Percentiles rank a stretch among this genome's conserved stretches.
Evolutionary conservation across 2,888 invertebrate genomes (phyloP).

Genomic region (Luffia ferchaultella): DNA sequence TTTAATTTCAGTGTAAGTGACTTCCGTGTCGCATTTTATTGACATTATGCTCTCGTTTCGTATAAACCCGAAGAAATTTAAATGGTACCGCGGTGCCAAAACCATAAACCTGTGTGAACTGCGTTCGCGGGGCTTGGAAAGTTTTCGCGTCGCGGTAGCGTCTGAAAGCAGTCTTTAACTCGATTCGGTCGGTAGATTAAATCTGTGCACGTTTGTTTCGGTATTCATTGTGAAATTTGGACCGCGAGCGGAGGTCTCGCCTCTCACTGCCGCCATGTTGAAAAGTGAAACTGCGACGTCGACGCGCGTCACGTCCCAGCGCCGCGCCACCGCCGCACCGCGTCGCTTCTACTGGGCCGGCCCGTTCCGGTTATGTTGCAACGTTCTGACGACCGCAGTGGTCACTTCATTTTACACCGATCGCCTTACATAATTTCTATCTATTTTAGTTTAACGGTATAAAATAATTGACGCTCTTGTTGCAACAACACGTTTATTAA

Average conservation of each 20-base stretch:
- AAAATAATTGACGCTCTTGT: too few species aligned
- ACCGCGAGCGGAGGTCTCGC: constrained; percentile 48
- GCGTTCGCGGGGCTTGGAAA: constrained; percentile 13
- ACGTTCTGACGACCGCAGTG: constrained; percentile 15
- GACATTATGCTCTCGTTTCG: too few species aligned
- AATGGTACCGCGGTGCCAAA: too few species aligned
- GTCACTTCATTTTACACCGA: not conserved
- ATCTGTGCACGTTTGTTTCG: constrained; percentile 34
- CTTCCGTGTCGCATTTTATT: too few species aligned
- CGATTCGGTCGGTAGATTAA: constrained; percentile 29
- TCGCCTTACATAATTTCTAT: too few species aligned
- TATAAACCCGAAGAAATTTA: too few species aligned
- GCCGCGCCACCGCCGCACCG: constrained; percentile 26
- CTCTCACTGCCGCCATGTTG: constrained; percentile 55
- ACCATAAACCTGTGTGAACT: too few species aligned
- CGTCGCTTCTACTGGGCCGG: constrained; percentile 23
- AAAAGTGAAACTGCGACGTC: constrained; percentile 59
- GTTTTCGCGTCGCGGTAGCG: constrained; percentile 12
- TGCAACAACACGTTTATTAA: too few species aligned
- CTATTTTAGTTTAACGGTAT: too few species aligned
- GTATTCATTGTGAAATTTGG: constrained; percentile 56
- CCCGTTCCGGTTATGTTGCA: constrained; percentile 50
- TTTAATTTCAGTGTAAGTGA: constrained; percentile 4
- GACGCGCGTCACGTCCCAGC: constrained; percentile 46
- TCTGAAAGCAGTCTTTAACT: constrained; percentile 11